These are phyloP conservation scores for Sepioteuthis lessoniana DNA, from an alignment of 2,888 invertebrate species.

Conservation along the genomic window DNA sequence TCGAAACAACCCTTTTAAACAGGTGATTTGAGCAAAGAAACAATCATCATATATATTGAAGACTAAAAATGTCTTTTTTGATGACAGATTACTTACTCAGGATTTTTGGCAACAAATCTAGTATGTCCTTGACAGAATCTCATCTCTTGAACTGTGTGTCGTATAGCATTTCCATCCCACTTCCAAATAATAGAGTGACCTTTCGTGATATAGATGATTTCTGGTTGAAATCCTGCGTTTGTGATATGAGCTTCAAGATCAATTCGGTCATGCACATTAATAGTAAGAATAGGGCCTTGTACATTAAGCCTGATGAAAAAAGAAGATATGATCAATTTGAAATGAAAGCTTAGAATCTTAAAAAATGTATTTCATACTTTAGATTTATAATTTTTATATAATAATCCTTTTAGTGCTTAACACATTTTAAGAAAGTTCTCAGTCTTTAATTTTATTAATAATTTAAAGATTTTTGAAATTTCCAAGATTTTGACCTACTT, in stretches of 20 bases:
- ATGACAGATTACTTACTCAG: background rate
- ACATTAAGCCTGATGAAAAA: background rate
- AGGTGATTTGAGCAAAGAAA: background rate
- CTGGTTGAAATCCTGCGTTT: constrained; percentile 73
- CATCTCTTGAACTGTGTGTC: constrained; percentile 69
- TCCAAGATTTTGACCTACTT: background rate
- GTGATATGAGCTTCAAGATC: constrained; percentile 69
- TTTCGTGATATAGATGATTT: constrained; percentile 73
- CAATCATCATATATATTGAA: background rate
- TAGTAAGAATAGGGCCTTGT: constrained; percentile 70
- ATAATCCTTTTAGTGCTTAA: too few species aligned
- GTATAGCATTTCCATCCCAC: constrained; percentile 70
- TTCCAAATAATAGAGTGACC: constrained; percentile 72
- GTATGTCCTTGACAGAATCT: constrained; percentile 55
- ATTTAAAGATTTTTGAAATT: too few species aligned
- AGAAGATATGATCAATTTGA: background rate
- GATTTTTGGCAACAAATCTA: constrained; percentile 15
- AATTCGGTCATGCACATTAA: constrained; percentile 68
- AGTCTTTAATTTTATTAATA: too few species aligned
- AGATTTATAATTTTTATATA: too few species aligned
- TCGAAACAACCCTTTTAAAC: background rate
- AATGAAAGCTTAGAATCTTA: background rate
- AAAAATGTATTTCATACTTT: too few species aligned
- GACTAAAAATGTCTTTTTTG: background rate
- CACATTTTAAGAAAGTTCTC: too few species aligned